Percentiles rank a stretch among this genome's conserved stretches.
These are phyloP conservation scores for Cyprinodon tularosa DNA, from an alignment of 2,113 vertebrate genomes.

Conservation along the genomic window DNA sequence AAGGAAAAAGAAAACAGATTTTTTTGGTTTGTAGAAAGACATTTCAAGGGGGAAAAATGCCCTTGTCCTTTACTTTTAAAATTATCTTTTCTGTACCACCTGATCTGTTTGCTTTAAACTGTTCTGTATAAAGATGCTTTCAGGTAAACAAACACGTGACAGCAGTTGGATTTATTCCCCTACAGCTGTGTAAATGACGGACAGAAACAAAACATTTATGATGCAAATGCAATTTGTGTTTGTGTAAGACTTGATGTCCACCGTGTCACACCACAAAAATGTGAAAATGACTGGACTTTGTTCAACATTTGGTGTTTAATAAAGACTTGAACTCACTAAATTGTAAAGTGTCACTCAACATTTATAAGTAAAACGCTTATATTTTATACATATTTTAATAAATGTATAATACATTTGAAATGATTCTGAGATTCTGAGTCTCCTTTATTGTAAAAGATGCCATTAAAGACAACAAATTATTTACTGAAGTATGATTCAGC, in stretches of 20 bases:
- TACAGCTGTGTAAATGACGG: background rate
- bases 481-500: no score
- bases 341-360: constrained; percentile 32
- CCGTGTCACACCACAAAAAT: constrained; percentile 1
- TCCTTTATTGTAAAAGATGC: background rate
- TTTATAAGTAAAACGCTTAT: constrained; percentile 57
- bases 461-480: no score
- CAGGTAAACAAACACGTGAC: background rate
- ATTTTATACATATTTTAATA: constrained; percentile 74
- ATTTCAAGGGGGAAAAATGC: background rate
- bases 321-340: background rate
- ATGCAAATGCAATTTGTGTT: background rate
- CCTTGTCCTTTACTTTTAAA: background rate
- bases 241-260: background rate
- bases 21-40: background rate
- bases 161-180: background rate
- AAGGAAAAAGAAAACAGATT: background rate
- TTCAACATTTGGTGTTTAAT: constrained; percentile 32
- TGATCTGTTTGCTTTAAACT: background rate
- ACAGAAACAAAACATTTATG: background rate
- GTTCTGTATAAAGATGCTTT: background rate
- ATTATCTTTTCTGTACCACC: background rate
- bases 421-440: background rate
- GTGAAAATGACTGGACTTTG: background rate
- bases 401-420: constrained; percentile 60